Percentiles rank a stretch among this genome's conserved stretches.
phyloP scores from a whole-genome alignment of 2,797 vertebrate genomes.

The Xenops minutus region DNA sequence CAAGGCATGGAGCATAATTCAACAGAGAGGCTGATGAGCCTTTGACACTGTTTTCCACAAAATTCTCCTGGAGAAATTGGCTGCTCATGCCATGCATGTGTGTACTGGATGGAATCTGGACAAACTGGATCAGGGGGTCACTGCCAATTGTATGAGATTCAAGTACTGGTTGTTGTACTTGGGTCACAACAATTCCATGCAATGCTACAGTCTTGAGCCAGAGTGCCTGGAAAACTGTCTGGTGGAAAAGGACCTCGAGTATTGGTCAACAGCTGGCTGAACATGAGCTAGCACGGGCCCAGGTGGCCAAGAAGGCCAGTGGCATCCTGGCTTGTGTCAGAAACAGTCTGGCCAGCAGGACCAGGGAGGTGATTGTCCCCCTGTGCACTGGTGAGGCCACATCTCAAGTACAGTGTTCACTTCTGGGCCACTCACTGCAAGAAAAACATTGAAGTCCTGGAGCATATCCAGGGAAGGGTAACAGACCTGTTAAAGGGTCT shows the following conservation, averaged over 20 bases:
- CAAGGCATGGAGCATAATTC: background rate
- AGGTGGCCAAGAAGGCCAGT: background rate
- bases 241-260: background rate
- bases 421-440: background rate
- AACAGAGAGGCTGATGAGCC: background rate
- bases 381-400: background rate
- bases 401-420: background rate
- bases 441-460: background rate
- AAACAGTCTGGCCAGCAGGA: background rate
- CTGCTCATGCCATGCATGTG: background rate
- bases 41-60: background rate
- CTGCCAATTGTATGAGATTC: background rate
- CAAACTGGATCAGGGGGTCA: background rate
- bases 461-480: accelerated
- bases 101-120: background rate
- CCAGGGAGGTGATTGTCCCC: background rate
- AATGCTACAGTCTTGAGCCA: background rate
- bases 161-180: background rate
- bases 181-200: background rate
- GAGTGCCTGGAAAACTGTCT: background rate
- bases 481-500: background rate
- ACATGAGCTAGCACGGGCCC: background rate
- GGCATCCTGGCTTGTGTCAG: background rate
- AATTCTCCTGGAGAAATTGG: background rate
- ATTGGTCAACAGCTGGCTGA: background rate